These are phyloP conservation scores for Trogon melanurus DNA, from an alignment of 2,113 vertebrate species.

Conservation along the genomic window DNA sequence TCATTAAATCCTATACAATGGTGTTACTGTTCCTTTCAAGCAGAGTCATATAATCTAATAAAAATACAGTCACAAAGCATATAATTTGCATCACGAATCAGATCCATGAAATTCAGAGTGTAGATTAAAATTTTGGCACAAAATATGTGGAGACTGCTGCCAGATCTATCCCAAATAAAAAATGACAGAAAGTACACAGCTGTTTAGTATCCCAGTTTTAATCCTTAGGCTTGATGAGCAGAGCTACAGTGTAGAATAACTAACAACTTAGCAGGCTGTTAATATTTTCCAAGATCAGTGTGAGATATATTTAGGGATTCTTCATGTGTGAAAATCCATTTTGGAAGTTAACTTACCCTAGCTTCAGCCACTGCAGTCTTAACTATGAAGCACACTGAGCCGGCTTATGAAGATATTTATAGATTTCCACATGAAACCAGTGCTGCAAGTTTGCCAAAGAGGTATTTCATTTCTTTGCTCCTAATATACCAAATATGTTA, in stretches of 20 bases:
- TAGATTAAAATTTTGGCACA: not conserved
- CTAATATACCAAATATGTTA: not conserved
- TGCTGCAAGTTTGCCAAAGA: conserved; percentile 1
- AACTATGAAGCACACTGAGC: not conserved
- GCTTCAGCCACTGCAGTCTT: not conserved
- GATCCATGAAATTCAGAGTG: not conserved
- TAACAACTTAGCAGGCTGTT: not conserved
- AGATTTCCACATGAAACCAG: conserved; percentile 8
- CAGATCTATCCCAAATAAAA: not conserved
- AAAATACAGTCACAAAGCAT: not conserved
- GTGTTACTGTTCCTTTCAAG: not conserved
- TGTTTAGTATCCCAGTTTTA: not conserved
- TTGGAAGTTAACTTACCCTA: not conserved
- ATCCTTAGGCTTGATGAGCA: not conserved
- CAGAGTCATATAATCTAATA: not conserved
- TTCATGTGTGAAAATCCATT: not conserved
- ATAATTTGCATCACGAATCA: not conserved
- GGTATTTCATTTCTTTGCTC: conserved; percentile 1
- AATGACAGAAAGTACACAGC: accelerated
- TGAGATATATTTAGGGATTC: not conserved
- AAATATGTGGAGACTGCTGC: not conserved
- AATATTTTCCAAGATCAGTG: not conserved
- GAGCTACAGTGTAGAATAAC: not conserved
- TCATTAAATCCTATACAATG: not conserved
- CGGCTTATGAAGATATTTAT: not conserved